Evolutionary conservation across 1,140 invertebrate genomes (phyloP), one percentile per base, ranked within the genome.

Genomic region (Apis laboriosa): DNA sequence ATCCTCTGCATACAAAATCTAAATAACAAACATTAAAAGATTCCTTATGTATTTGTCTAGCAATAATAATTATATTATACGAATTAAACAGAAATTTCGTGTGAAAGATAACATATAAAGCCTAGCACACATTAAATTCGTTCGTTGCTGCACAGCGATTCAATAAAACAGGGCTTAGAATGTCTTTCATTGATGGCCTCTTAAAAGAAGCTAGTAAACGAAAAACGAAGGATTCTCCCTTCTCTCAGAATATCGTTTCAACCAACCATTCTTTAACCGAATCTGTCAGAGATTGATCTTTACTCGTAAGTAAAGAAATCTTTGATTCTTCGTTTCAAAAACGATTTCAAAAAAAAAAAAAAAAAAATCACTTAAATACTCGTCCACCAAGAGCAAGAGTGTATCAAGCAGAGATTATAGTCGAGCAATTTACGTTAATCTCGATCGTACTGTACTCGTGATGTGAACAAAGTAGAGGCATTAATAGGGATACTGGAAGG

Each of bases 391-490:
- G 28, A 15, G 1, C 15, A 64, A 8, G 1, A 28, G 63, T 9
- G 56, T 53, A 34, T 64, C 9, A 17, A 28, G 28, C 63, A 15
- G 13, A 34, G 63, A 24, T 71, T 71, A 71, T 11, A n/a, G 56
- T n/a, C 34, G 2, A 12, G 9, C 28, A 19, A 74, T 49, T 43
- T 49, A 13, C 12, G 43, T 74, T 74, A 17, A 74, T 43, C 72
- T 28, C 15, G 49, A 73, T 73, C 43, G 9, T 34, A 34, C 2
- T 43, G 56, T 56, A 56, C 56, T 34, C 53, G 17, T 17, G 51
- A 56, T 73, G 53, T 15, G 53, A 73, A 58, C 53, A 56, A 73
- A 73, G 71, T 58, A 15, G 55, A 28, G n/a, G 55, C 19, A 55
- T 73, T 73, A 73, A 9, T 12, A 19, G 7, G 55, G 19, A 34